These are phyloP conservation scores for Sebastes variabilis DNA, from an alignment of 2,797 vertebrate genomes.

Conservation along the genomic window DNA sequence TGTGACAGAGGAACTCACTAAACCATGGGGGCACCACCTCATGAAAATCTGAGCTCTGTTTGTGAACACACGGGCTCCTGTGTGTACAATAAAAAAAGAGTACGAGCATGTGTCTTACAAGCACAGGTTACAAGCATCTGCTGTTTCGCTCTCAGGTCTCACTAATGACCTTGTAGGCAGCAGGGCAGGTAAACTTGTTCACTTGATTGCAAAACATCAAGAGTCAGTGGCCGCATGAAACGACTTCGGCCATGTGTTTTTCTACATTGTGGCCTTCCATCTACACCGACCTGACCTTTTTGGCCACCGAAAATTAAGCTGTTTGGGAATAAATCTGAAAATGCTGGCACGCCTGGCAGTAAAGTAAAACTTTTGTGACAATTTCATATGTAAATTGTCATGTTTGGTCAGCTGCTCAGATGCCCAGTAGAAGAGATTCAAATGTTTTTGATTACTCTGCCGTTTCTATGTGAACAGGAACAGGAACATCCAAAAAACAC, in stretches of 20 bases:
- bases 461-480: not conserved
- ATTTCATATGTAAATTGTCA: not conserved
- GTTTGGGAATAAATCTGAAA: not conserved
- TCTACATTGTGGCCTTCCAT: not conserved
- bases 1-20: constrained; percentile 58
- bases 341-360: not conserved
- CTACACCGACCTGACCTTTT: no score
- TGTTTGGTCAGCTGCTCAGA: not conserved
- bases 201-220: constrained; percentile 34
- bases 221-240: constrained; percentile 12
- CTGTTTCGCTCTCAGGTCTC: constrained; percentile 59
- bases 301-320: not conserved
- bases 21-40: constrained; percentile 68
- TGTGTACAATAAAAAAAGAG: constrained; percentile 63
- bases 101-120: constrained; percentile 41
- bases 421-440: not conserved
- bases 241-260: not conserved
- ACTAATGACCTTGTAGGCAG: constrained; percentile 56
- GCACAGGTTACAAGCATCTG: constrained; percentile 75
- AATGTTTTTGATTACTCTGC: not conserved
- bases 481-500: not conserved
- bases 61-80: constrained; percentile 63
- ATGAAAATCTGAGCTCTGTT: constrained; percentile 74
- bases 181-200: constrained; percentile 26
- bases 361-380: not conserved